phyloP scores from a whole-genome alignment of 2,888 invertebrate genomes.

The Agrotis ipsilon region DNA sequence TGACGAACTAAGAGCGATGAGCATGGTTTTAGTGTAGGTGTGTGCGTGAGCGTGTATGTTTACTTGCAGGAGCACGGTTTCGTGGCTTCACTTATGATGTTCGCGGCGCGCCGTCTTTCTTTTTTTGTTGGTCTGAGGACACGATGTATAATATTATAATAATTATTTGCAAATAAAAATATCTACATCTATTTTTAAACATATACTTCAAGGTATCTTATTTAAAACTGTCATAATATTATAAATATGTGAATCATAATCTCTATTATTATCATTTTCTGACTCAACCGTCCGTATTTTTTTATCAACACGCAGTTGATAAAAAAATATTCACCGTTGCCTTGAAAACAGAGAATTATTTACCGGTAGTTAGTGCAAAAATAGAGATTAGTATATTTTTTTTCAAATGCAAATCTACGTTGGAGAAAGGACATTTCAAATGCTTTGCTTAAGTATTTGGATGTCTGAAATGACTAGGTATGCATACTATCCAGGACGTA shows the following conservation, averaged over 20 bases:
- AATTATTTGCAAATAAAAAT: slow-evolving; percentile 31
- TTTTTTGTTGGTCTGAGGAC: no score
- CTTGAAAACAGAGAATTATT: neutral
- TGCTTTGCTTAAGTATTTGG: neutral
- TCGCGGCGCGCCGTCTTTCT: no score
- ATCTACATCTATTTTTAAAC: slow-evolving; percentile 9
- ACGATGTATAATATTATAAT: no score
- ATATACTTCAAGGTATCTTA: slow-evolving; percentile 33
- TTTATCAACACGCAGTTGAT: no score
- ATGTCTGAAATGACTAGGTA: neutral
- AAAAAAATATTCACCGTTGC: no score
- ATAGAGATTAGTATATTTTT: no score
- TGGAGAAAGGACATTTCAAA: neutral
- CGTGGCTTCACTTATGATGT: no score
- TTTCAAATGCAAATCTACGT: neutral
- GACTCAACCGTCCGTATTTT: no score
- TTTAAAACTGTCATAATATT: slow-evolving; percentile 31
- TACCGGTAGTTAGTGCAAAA: neutral
- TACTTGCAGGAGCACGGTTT: no score
- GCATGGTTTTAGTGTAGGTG: no score
- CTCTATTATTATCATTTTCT: slow-evolving; percentile 7
- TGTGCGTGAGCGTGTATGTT: no score
- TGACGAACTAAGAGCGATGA: no score
- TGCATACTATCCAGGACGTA: neutral
- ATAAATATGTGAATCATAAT: slow-evolving; percentile 25